Base-by-base conservation (phyloP, 1,140 invertebrate genomes). In the Micrasema longulum region DNA sequence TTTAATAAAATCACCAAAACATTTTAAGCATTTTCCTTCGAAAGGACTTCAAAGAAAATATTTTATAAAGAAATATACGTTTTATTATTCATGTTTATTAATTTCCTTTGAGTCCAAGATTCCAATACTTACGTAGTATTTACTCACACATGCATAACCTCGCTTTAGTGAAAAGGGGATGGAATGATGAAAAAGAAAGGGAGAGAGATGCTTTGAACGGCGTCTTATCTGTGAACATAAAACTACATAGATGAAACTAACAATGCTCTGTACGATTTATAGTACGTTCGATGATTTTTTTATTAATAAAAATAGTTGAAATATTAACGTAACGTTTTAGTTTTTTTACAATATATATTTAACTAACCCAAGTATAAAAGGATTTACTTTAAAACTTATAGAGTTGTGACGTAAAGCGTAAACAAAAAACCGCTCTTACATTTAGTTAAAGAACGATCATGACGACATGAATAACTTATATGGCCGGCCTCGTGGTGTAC, bases 191-290 rank as follows among this genome's bases (percentile, higher is more conserved):
- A 31, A 53, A 47, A 63, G 53, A 53, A 55, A 1, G 48, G 41
- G 35, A 52, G 53, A 47, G 48, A 18, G 10, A 53, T 38, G 45
- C 35, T 16, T n/a, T 31, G 31, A 71, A 50, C 55, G 57, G 62
- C 72, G 63, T 74, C 72, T 74, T 74, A 74, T 70, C 72, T 67
- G 55, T 48, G 65, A 22, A 57, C 72, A 74, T 74, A 74, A 74
- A 74, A 74, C 62, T 74, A 38, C 48, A 74, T 70, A 70, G 72
- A 60, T 23, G 66, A 74, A 70, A 69, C 62, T 74, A 74, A 74
- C 72, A 74, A 74, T 74, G 43, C 63, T 31, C 10, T n/a, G 64
- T 16, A 4, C 5, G 41, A 63, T n/a, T n/a, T 45, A 23, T 63
- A 63, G 18, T 66, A 45, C 18, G 45, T 53, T 48, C 31, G 62